phyloP scores from a whole-genome alignment of 2,888 invertebrate species.

The Nomada lathburiana region DNA sequence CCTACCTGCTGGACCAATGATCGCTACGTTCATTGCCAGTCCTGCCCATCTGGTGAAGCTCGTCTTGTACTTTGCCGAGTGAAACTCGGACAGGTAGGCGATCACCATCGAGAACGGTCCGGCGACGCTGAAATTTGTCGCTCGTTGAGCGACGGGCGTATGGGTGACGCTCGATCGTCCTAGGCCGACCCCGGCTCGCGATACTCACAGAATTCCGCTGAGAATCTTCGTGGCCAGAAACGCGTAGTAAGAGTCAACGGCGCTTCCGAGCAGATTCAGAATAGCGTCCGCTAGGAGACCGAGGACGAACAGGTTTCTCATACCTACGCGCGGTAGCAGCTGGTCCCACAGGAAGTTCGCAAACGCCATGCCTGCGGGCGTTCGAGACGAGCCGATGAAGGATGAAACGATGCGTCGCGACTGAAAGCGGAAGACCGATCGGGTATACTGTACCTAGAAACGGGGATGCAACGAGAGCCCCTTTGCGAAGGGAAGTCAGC shows the following conservation, averaged over 20 bases:
- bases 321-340: conserved; percentile 89
- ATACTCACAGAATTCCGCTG: conserved; percentile 90
- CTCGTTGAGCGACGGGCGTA: background rate
- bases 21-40: conserved; percentile 88
- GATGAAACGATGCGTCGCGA: background rate
- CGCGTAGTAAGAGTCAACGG: conserved; percentile 89
- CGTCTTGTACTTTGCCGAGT: conserved; percentile 88
- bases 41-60: conserved; percentile 88
- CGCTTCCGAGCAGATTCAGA: conserved; percentile 87
- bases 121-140: conserved; percentile 85
- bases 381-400: background rate
- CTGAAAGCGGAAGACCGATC: background rate
- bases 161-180: background rate
- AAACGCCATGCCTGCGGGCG: conserved; percentile 89
- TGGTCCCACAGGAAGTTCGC: conserved; percentile 92
- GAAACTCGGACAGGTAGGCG: conserved; percentile 91
- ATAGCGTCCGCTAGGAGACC: conserved; percentile 88
- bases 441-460: conserved; percentile 87
- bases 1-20: conserved; percentile 87
- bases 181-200: background rate
- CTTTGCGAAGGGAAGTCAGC: conserved; percentile 89
- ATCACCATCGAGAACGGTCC: conserved; percentile 91
- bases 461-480: conserved; percentile 89
- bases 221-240: conserved; percentile 90
- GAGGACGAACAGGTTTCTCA: conserved; percentile 88